Evolutionary conservation across 64 coral and sea anemone species (phyloP), one percentile per base, ranked within the genome.

Genomic region (Porites australiensis): DNA sequence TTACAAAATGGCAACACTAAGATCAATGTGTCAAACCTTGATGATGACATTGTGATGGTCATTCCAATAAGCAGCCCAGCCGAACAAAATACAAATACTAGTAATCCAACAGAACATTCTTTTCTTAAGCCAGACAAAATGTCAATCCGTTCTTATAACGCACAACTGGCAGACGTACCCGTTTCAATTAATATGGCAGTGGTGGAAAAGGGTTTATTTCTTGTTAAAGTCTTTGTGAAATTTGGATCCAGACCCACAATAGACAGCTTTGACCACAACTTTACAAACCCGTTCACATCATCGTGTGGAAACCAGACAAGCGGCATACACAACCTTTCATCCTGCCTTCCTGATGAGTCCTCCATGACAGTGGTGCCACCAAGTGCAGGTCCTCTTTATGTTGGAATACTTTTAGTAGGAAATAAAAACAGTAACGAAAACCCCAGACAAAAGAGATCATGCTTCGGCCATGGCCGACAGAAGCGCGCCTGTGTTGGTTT

Each of bases 81-180:
- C 2, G n/a, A 43, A 3, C 63, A 68, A 49, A 70, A 53, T 60
- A 64, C 48, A 22, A 69, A 19, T 27, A 67, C 61, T 51, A 72
- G 47, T 7, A 4, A 79, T 19, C 13, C 15, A 59, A 20, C 59
- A 20, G 9, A 86, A n/a, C 82, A 79, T 68, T 44, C n/a, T 13
- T 93, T 79, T 15, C 74, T 87, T 11, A 84, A 77, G 77, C 75
- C 20, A 88, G 88, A 84, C 55, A 63, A 37, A 88, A 91, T 77
- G 88, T 90, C 64, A 20, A 45, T n/a, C 54, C 93, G 18, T 76
- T 91, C 20, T 58, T 97, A 55, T 87, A 89, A 65, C 81, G 88
- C 47, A 58, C 80, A 47, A 71, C 20, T 73, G 8, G 44, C 21
- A 3, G 18, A 82, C n/a, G 57, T 84, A 3, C 81, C 81, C 18